These are phyloP conservation scores for Theristicus caerulescens DNA, from an alignment of 2,113 vertebrate species.

Conservation along the genomic window DNA sequence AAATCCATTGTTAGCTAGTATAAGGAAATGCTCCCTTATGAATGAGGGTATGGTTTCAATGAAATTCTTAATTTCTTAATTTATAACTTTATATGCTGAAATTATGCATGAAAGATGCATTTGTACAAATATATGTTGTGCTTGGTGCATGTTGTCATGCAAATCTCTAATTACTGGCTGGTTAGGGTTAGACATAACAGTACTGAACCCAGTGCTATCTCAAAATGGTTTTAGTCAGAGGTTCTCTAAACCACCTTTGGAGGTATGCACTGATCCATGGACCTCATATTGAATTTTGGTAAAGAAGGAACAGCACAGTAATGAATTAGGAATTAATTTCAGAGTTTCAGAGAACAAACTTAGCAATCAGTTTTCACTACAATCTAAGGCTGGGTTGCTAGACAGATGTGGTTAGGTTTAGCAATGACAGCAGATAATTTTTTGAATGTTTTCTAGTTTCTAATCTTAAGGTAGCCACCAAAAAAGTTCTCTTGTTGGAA, in stretches of 20 bases:
- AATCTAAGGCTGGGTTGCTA: neutral
- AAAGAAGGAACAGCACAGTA: neutral
- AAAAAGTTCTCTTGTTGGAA: neutral
- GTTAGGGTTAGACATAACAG: neutral
- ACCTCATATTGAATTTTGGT: neutral
- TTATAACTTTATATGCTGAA: neutral
- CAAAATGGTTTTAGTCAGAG: neutral
- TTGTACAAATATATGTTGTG: neutral
- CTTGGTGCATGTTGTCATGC: neutral
- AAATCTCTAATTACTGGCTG: neutral
- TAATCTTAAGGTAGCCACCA: neutral
- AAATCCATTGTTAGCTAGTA: neutral
- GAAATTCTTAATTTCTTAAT: neutral
- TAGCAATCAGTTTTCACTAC: neutral
- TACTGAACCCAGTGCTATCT: neutral
- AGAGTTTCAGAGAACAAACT: neutral
- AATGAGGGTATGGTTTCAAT: neutral
- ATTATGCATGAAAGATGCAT: neutral
- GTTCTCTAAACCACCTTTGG: neutral
- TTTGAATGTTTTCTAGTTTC: neutral
- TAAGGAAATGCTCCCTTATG: neutral
- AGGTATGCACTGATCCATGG: neutral
- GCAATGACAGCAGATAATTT: neutral
- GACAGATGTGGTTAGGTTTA: neutral
- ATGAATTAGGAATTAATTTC: neutral